Evolutionary conservation across 92 coral and sea anemone species (phyloP), one percentile per base, ranked within the genome.

Genomic region (Actinernus sp.): DNA sequence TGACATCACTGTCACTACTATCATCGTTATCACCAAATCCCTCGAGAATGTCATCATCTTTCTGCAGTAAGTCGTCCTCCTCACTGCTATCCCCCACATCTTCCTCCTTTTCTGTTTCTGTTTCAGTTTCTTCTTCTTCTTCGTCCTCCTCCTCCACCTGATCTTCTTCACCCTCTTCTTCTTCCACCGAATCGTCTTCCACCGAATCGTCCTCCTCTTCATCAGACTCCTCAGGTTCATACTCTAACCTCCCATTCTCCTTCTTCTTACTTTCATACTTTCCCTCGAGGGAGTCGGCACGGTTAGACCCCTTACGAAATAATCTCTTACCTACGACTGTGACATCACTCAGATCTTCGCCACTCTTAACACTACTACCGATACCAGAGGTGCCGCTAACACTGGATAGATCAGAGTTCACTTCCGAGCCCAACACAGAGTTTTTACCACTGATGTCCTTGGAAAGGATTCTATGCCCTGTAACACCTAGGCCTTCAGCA

Each of bases 311-410:
- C 50, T 36, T 44, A 23, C 66, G 58, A n/a, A 83, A 49, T 26
- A 56, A 22, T 20, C 66, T 86, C 43, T 90, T 89, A 14, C 97
- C 97, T 43, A 90, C 92, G 18, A 90, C 88, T 17, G 84, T 73
- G 31, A 85, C 91, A 13, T 45, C 63, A 12, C 70, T 49, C 53
- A 67, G 63, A 31, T 62, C 77, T 0, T 64, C 78, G 20, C 45
- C 75, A 23, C 65, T 54, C 13, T 58, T 31, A 7, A 50, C 31
- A 48, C 90, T 76, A 47, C 71, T 69, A 1, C 90, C 90, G 26
- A 83, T 13, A 26, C 74, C 80, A 26, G 90, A 83, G 0, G 90
- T 55, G 37, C 59, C 52, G 11, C 25, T 44, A 11, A 40, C 49
- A 14, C 37, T 46, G 2, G 58, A 43, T 21, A 21, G 5, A n/a